Base-by-base conservation (phyloP, 1,140 invertebrate genomes). In the Saccostrea echinata region DNA sequence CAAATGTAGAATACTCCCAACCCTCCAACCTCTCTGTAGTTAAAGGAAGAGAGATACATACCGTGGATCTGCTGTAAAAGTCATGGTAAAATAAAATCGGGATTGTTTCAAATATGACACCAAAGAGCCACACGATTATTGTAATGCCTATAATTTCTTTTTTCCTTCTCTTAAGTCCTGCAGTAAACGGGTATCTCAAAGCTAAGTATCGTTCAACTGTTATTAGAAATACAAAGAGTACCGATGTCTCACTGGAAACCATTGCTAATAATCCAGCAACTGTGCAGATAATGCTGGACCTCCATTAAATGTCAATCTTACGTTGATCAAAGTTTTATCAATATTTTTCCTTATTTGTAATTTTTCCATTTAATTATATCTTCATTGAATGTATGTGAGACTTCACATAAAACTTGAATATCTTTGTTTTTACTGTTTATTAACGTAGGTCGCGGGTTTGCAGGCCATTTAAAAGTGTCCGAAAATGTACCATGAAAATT, bases 221-320 rank as follows among this genome's bases (percentile, higher is more conserved):
- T 52, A 94, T 92, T 12, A 92, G 81, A n/a, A 89, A 90, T 16
- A 94, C 89, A 84, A 92, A 92, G 55, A 92, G 88, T 8, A 91
- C 90, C 11, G 92, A 93, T n/a, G 90, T 88, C 86, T 93, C 91
- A 43, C 86, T 91, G 35, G 92, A 93, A 21, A 93, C 35, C 0
- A 90, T 90, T 12, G 92, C 88, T n/a, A 93, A 71, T 53, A 92
- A 88, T 8, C 93, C 93, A 18, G 93, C 92, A 18, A 91, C 11
- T 53, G 88, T 86, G 86, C 93, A 94, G 9, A 87, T 61, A 8
- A 24, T 51, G 61, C 93, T 92, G n/a, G 85, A 76, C 52, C 90
- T 89, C 93, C 93, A 94, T 21, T 80, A n/a, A n/a, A n/a, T n/a
- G n/a, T n/a, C n/a, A n/a, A n/a, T n/a, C n/a, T n/a, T n/a, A n/a